Conservation (phyloP, 37 sponge, comb jelly and placozoan genomes). For the Aphrocallistes beatrix region DNA sequence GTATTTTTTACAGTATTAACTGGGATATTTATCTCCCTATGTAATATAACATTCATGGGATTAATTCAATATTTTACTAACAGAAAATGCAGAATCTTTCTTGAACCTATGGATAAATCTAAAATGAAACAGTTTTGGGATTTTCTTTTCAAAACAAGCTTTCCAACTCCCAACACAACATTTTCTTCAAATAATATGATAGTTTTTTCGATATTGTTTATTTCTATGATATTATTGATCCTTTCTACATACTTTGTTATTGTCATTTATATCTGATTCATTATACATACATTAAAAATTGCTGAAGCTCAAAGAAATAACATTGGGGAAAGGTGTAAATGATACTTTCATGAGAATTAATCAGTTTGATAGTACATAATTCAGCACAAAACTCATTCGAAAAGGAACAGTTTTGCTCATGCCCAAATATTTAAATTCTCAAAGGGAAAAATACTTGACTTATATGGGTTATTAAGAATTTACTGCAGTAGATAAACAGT, state of each 20-base stretch:
- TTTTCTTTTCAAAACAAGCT: not conserved
- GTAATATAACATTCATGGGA: not conserved
- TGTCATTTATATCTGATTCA: not conserved
- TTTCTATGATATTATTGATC: not conserved
- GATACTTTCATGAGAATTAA: too few relatives aligned
- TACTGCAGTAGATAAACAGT: too few relatives aligned
- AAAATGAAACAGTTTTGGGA: not conserved
- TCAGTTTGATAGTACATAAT: too few relatives aligned
- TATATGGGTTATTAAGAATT: too few relatives aligned
- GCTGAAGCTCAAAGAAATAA: too few relatives aligned
- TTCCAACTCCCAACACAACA: not conserved
- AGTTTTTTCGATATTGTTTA: not conserved
- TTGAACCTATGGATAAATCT: too few relatives aligned
- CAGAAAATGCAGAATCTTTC: not conserved
- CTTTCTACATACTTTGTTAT: not conserved
- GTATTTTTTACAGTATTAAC: not conserved
- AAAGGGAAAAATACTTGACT: too few relatives aligned
- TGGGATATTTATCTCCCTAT: not conserved
- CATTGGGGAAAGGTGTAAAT: too few relatives aligned
- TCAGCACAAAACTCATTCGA: too few relatives aligned
- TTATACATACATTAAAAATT: too few relatives aligned
- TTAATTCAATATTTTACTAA: not conserved
- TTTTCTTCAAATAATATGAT: not conserved
- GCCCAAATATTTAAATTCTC: too few relatives aligned
- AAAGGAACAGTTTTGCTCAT: too few relatives aligned